Evolutionary conservation across 2,888 invertebrate species (phyloP), one percentile per base, ranked within the genome.

Genomic region (Synergus laeviventris): DNA sequence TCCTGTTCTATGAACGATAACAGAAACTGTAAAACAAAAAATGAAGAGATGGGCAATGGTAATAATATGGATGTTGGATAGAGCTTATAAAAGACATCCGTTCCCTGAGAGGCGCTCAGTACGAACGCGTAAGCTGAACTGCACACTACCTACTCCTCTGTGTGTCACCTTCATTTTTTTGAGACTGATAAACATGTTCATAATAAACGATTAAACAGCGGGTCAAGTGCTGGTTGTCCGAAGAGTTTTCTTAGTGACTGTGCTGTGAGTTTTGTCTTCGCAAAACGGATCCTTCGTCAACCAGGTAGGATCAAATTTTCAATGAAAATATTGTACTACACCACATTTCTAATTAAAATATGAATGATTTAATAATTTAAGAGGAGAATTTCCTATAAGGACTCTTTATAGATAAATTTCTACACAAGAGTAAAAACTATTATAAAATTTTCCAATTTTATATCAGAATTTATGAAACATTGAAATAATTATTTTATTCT

Each of bases 81-180:
- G 82, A 80, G 82, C 81, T 82, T 83, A 83, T 83, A 83, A 83
- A 82, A 83, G 83, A 81, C 82, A 83, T 82, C 78, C 80, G 75
- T 81, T 78, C 78, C 74, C 81, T 81, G 83, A 81, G 82, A 82
- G 80, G 82, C 74, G 80, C 81, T 83, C 83, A 83, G 83, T 83
- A 64, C 80, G 78, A 81, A 78, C 83, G 83, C 82, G 83, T 77
- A 76, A 78, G 77, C 75, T 77, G 77, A 81, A 78, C 81, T 76
- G 81, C 70, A 78, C 74, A 80, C 80, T 79, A 76, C 78, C 70
- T 45, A 16, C 45, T 49, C 31, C 31, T 31, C 24, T 24, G 49
- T 49, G 70, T 49, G 8, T 42, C 42, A 64, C 14, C 21, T 38
- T 18, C 9, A 18, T n/a, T 42, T 24, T 16, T 42, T 64, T 45